These are phyloP conservation scores for Tetranychus truncatus DNA, from an alignment of 2,888 invertebrate genomes.

Conservation along the genomic window DNA sequence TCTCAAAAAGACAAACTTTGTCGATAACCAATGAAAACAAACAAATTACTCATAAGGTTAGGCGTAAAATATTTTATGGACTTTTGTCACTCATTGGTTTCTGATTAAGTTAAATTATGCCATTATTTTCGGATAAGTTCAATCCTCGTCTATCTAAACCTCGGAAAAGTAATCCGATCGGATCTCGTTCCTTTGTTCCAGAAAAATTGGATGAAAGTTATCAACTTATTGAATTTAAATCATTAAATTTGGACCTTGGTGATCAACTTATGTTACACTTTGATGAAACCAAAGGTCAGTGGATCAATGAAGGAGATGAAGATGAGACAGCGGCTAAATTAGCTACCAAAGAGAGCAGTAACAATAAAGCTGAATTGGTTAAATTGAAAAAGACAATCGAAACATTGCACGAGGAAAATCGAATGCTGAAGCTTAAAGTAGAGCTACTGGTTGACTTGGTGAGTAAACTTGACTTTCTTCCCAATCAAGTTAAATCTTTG, in stretches of 20 bases:
- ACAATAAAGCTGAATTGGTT: not conserved
- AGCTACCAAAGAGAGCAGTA: not conserved
- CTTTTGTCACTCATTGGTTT: not conserved
- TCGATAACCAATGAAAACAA: too few relatives aligned
- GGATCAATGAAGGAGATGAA: not conserved
- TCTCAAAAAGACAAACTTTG: too few relatives aligned
- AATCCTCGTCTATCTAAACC: not conserved
- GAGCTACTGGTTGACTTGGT: slow-evolving; percentile 1
- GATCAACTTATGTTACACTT: not conserved
- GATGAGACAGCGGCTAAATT: not conserved
- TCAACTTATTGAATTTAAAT: not conserved
- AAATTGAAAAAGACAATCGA: not conserved
- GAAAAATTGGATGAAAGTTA: not conserved
- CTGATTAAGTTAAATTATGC: not conserved
- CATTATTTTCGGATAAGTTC: not conserved
- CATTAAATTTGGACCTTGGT: not conserved
- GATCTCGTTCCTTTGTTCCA: not conserved
- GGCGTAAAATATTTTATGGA: not conserved
- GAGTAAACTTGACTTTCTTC: not conserved
- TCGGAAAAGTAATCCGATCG: not conserved
- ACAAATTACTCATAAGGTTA: too few relatives aligned
- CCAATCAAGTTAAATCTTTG: not conserved
- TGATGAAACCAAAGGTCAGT: not conserved
- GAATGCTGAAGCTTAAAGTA: slow-evolving; percentile 4
- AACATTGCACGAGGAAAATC: not conserved